Percentiles rank a stretch among this genome's conserved stretches.
Conservation (phyloP, 2,888 invertebrate species). For the Eulithis prunata region DNA sequence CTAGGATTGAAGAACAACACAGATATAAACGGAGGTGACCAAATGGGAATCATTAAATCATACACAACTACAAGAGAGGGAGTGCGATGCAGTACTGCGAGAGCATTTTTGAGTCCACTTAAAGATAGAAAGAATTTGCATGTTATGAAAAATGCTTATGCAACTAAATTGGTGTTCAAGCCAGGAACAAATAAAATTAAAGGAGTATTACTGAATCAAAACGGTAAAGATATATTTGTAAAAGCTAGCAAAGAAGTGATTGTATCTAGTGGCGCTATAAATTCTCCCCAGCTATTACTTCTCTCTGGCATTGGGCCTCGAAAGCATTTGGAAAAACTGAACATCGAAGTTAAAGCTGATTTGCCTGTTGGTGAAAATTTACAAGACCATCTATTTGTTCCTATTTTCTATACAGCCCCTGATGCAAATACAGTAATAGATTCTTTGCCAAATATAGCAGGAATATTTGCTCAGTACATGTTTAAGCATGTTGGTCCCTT, state of each 20-base stretch:
- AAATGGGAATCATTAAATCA: conserved; percentile 75
- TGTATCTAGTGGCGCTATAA: conserved; percentile 77
- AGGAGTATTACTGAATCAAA: conserved; percentile 67
- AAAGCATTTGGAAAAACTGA: conserved; percentile 63
- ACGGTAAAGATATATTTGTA: conserved; percentile 61
- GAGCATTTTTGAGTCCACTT: conserved; percentile 75
- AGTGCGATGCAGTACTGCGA: conserved; percentile 77
- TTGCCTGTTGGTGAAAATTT: conserved; percentile 81
- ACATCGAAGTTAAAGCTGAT: conserved; percentile 69
- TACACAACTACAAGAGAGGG: conserved; percentile 76
- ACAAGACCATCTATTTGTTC: conserved; percentile 78
- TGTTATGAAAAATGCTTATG: conserved; percentile 80
- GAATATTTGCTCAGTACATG: conserved; percentile 72
- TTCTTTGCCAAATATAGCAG: conserved; percentile 54
- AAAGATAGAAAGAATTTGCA: conserved; percentile 71
- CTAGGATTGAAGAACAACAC: conserved; percentile 66
- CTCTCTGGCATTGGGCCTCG: conserved; percentile 81
- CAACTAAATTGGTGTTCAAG: conserved; percentile 80
- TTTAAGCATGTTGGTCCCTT: conserved; percentile 76
- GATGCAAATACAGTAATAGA: conserved; percentile 48
- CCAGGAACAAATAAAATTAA: conserved; percentile 68
- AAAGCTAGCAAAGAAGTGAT: conserved; percentile 78
- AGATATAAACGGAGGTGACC: conserved; percentile 70
- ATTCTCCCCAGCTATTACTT: conserved; percentile 79
- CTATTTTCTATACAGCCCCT: conserved; percentile 61